phyloP scores from a whole-genome alignment of 2,113 vertebrate species.

The Chaenocephalus aceratus region DNA sequence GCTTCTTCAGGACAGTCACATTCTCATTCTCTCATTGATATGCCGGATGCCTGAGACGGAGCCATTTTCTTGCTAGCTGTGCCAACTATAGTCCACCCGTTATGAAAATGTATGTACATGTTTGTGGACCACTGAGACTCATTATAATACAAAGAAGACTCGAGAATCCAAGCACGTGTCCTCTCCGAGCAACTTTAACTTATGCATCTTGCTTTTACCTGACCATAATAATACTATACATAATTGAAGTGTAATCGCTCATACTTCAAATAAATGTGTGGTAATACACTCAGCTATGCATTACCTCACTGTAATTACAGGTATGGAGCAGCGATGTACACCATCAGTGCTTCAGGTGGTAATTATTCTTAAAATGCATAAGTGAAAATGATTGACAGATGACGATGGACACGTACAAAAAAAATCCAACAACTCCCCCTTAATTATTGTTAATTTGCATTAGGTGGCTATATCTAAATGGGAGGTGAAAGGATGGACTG shows the following conservation, averaged over 20 bases:
- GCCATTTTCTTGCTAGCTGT: conserved; percentile 64
- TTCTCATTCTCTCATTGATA: conserved; percentile 59
- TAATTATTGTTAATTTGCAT: conserved; percentile 56
- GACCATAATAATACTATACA: background rate
- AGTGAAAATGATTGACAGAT: conserved; percentile 54
- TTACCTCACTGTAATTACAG: conserved; percentile 45
- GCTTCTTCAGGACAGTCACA: conserved; percentile 27
- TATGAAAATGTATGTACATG: conserved; percentile 69
- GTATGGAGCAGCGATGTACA: conserved; percentile 11
- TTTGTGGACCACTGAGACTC: conserved; percentile 64
- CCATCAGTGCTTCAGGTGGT: conserved; percentile 33
- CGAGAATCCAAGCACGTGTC: conserved; percentile 35
- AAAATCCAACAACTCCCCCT: conserved; percentile 9
- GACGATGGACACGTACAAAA: conserved; percentile 5
- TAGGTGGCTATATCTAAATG: conserved; percentile 28
- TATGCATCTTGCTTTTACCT: conserved; percentile 24
- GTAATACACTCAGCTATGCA: conserved; percentile 24
- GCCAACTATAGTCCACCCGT: conserved; percentile 63
- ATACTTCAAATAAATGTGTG: conserved; percentile 36
- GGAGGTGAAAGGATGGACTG: conserved; percentile 22
- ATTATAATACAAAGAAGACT: conserved; percentile 50
- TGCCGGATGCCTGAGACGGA: conserved; percentile 59
- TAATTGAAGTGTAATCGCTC: background rate
- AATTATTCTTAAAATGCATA: conserved; percentile 45
- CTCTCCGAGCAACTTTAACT: conserved; percentile 50